A percentile compares a stretch with the other conserved stretches of the same genome.
These are phyloP conservation scores for Capromys pilorides DNA, from an alignment of 2,797 vertebrate genomes.

Conservation along the genomic window DNA sequence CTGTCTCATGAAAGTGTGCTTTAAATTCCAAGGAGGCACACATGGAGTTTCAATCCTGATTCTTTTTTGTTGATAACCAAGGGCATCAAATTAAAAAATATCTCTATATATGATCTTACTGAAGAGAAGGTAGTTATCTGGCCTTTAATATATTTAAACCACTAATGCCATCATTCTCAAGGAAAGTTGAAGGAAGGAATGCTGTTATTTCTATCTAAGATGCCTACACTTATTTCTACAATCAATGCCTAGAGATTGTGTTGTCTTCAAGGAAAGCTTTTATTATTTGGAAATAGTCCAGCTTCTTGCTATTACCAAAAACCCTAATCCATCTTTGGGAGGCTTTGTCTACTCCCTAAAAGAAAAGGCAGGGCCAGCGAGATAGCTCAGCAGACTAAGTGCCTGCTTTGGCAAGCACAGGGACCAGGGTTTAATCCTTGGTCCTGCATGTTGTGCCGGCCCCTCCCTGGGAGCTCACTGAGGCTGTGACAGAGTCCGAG, in stretches of 20 bases:
- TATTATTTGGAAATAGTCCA: slow-evolving; percentile 66
- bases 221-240: slow-evolving; percentile 43
- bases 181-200: slow-evolving; percentile 38
- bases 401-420: no score
- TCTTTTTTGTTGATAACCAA: slow-evolving; percentile 55
- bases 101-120: not conserved
- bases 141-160: slow-evolving; percentile 63
- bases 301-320: slow-evolving; percentile 58
- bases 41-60: slow-evolving; percentile 54
- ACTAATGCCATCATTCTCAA: slow-evolving; percentile 45
- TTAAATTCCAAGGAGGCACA: slow-evolving; percentile 68
- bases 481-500: no score
- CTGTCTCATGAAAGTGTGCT: slow-evolving; percentile 63
- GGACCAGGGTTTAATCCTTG: no score
- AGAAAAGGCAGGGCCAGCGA: not conserved
- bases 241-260: slow-evolving; percentile 51
- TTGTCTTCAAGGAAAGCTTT: slow-evolving; percentile 72
- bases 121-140: not conserved
- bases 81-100: slow-evolving; percentile 50
- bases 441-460: no score
- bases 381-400: no score
- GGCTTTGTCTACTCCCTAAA: slow-evolving; percentile 4
- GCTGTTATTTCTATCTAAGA: slow-evolving; percentile 52
- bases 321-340: not conserved
- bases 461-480: no score